phyloP scores from a whole-genome alignment of 1,140 invertebrate genomes.

The Tetragnatha versicolor region DNA sequence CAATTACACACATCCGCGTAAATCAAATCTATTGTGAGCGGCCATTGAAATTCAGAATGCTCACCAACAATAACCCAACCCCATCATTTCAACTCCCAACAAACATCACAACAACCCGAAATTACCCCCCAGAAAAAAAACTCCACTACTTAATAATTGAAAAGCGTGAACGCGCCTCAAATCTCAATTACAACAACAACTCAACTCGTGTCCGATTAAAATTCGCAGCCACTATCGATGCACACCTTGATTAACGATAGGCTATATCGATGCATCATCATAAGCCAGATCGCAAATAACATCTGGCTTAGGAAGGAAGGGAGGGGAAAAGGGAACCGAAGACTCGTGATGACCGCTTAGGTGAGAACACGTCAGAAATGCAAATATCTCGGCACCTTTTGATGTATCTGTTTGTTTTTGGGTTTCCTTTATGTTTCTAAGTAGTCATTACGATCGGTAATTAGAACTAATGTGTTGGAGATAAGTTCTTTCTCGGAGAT shows the following conservation, averaged over 20 bases:
- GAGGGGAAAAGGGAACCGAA: not conserved
- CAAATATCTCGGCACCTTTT: constrained; percentile 49
- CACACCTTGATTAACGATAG: constrained; percentile 1
- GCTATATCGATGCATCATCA: constrained; percentile 31
- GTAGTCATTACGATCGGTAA: constrained; percentile 30
- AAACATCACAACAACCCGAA: too few relatives aligned
- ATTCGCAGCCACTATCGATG: constrained; percentile 20
- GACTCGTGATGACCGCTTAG: not conserved
- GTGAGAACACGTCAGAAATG: constrained; percentile 34
- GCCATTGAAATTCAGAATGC: too few relatives aligned
- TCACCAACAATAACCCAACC: too few relatives aligned
- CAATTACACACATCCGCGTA: too few relatives aligned
- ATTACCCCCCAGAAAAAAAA: too few relatives aligned
- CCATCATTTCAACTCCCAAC: too few relatives aligned
- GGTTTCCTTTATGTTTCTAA: not conserved
- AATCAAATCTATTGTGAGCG: too few relatives aligned
- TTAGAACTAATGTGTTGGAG: constrained; percentile 23
- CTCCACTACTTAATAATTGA: too few relatives aligned
- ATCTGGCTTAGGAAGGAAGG: not conserved
- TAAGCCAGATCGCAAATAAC: constrained; percentile 32
- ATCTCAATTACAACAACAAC: not conserved
- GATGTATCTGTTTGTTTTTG: constrained; percentile 50
- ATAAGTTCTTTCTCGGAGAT: not conserved
- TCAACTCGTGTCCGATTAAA: constrained; percentile 19
- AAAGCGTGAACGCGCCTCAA: too few relatives aligned